phyloP scores from a whole-genome alignment of 2,113 vertebrate genomes.

The Morone chrysops region DNA sequence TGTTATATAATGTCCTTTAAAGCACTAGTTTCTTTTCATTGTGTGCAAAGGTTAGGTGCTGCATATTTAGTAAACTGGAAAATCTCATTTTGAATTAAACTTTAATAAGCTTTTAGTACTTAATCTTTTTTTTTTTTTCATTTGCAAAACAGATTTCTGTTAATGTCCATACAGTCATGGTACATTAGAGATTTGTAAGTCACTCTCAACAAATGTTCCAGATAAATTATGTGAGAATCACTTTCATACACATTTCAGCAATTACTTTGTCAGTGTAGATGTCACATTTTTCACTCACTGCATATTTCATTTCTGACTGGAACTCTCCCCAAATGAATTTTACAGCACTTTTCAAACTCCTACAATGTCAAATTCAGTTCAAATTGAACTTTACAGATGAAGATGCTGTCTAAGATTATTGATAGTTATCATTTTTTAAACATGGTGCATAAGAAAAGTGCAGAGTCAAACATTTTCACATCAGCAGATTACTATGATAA shows the following conservation, averaged over 20 bases:
- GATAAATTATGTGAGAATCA: slow-evolving; percentile 1
- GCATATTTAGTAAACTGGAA: neutral
- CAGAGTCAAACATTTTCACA: slow-evolving; percentile 65
- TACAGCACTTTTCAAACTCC: slow-evolving; percentile 53
- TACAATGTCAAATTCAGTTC: slow-evolving; percentile 64
- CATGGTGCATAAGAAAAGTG: slow-evolving; percentile 64
- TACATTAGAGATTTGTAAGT: neutral
- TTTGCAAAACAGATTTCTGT: neutral
- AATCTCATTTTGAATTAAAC: neutral
- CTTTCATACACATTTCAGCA: neutral
- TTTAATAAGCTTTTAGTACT: neutral
- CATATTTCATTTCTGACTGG: slow-evolving; percentile 17
- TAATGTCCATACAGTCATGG: neutral
- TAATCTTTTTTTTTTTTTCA: too few relatives aligned
- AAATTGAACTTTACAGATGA: slow-evolving; percentile 61
- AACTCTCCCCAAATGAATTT: slow-evolving; percentile 37
- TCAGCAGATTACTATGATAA: slow-evolving; percentile 76
- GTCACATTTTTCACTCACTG: slow-evolving; percentile 19
- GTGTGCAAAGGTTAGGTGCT: neutral
- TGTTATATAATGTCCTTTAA: neutral
- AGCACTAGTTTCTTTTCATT: neutral
- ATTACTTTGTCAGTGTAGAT: slow-evolving; percentile 10
- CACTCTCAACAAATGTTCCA: slow-evolving; percentile 8
- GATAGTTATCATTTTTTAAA: slow-evolving; percentile 79
- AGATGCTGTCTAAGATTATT: slow-evolving; percentile 70